These are phyloP conservation scores for Acanthurus tractus DNA, from an alignment of 2,797 vertebrate species.

Conservation along the genomic window DNA sequence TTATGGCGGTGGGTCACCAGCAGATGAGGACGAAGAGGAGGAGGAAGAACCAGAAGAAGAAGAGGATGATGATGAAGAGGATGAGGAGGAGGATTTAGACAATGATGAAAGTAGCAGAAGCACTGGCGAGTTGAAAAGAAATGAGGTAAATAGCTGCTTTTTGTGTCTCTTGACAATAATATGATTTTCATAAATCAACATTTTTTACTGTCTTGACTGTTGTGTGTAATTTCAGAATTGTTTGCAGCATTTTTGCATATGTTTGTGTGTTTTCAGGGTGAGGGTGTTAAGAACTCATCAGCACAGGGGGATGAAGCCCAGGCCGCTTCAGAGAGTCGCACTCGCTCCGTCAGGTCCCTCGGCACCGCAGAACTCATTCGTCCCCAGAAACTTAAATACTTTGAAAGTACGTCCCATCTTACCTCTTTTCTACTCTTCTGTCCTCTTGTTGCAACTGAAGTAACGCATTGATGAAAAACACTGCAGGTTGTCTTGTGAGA, in stretches of 20 bases:
- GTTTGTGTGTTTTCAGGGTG: constrained; percentile 81
- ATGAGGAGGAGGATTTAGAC: constrained; percentile 86
- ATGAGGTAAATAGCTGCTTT: constrained; percentile 68
- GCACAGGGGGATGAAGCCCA: constrained; percentile 89
- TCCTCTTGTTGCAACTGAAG: background rate
- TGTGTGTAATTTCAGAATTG: background rate
- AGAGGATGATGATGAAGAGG: constrained; percentile 90
- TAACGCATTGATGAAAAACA: background rate
- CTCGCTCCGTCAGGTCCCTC: constrained; percentile 87
- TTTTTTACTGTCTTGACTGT: background rate
- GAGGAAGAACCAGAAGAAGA: constrained; percentile 91
- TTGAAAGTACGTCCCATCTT: constrained; percentile 89
- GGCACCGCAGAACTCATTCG: constrained; percentile 92
- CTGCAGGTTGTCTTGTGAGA: background rate
- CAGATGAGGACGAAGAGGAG: constrained; percentile 93
- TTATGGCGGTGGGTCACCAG: constrained; percentile 91
- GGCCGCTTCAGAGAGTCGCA: constrained; percentile 88
- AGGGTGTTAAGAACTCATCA: constrained; percentile 88
- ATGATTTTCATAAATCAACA: background rate
- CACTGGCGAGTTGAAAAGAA: constrained; percentile 89
- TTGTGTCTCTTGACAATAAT: background rate
- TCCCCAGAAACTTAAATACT: constrained; percentile 93
- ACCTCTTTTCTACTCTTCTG: background rate
- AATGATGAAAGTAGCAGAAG: constrained; percentile 91
- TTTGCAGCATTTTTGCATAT: background rate